Percentiles rank a stretch among this genome's conserved stretches.
These are phyloP conservation scores for Macaria liturata DNA, from an alignment of 2,888 invertebrate species.

Conservation along the genomic window DNA sequence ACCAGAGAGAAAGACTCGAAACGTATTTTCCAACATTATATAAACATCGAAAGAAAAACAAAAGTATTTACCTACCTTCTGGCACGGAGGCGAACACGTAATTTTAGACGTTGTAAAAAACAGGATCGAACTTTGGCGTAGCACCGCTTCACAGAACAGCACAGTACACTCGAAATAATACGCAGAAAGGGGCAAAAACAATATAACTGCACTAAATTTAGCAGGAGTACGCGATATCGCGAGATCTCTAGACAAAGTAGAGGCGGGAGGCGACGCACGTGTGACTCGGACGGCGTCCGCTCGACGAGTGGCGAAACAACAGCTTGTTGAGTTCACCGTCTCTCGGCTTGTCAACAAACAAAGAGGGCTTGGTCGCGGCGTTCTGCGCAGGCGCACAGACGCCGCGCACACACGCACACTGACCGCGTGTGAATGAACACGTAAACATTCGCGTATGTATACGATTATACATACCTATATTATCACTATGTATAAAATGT, in stretches of 20 bases:
- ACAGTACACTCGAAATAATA: constrained; percentile 60
- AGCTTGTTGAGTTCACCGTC: constrained; percentile 53
- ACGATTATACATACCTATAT: constrained; percentile 25
- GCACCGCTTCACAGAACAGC: constrained; percentile 55
- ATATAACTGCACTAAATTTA: constrained; percentile 70
- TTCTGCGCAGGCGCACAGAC: constrained; percentile 68
- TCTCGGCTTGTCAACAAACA: constrained; percentile 80
- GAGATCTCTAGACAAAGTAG: constrained; percentile 52
- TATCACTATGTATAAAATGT: no score
- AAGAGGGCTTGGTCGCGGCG: constrained; percentile 69
- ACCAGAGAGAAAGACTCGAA: constrained; percentile 21
- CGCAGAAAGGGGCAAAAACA: constrained; percentile 53
- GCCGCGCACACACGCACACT: constrained; percentile 58
- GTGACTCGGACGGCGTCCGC: constrained; percentile 54
- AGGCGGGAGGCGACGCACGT: constrained; percentile 44
- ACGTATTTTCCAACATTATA: constrained; percentile 41
- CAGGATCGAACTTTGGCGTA: constrained; percentile 47
- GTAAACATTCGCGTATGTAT: constrained; percentile 61
- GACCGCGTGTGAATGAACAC: constrained; percentile 71
- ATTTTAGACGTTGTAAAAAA: constrained; percentile 66
- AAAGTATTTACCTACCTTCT: constrained; percentile 63
- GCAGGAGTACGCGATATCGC: constrained; percentile 61
- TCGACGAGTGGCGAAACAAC: constrained; percentile 48
- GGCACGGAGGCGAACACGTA: constrained; percentile 63
- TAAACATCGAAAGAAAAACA: constrained; percentile 48